phyloP scores from a whole-genome alignment of 2,888 invertebrate genomes.

The Matsumyia berberina region DNA sequence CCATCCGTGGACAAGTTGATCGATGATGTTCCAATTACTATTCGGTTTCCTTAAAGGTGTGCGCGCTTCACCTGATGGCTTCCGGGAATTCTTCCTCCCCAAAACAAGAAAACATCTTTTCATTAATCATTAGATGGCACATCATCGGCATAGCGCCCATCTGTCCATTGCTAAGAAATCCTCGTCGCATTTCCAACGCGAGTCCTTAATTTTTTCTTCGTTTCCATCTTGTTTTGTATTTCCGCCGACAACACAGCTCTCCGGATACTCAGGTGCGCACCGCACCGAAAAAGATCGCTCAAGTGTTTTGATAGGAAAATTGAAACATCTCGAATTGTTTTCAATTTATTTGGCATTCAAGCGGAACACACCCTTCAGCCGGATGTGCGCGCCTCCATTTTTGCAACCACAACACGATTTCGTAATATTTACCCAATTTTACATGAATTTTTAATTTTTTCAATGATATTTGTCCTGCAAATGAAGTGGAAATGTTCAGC shows the following conservation, averaged over 20 bases:
- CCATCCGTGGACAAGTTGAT: conserved; percentile 42
- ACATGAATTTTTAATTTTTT: conserved; percentile 65
- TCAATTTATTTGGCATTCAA: conserved; percentile 48
- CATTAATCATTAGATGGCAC: conserved; percentile 67
- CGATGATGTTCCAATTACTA: conserved; percentile 63
- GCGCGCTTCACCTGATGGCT: conserved; percentile 17
- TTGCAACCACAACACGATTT: conserved; percentile 55
- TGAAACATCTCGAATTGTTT: conserved; percentile 57
- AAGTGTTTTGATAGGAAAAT: conserved; percentile 43
- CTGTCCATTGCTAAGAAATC: conserved; percentile 48
- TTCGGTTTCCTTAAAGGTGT: conserved; percentile 43
- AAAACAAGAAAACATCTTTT: conserved; percentile 18
- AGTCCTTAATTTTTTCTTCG: neutral
- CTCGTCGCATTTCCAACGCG: conserved; percentile 8
- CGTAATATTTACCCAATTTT: conserved; percentile 63
- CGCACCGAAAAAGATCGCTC: conserved; percentile 6
- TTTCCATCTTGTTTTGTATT: conserved; percentile 19
- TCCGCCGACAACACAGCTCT: neutral
- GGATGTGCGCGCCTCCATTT: conserved; percentile 1
- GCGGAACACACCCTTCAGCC: conserved; percentile 7
- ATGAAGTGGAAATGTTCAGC: conserved; percentile 63
- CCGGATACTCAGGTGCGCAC: conserved; percentile 33
- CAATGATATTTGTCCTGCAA: conserved; percentile 61
- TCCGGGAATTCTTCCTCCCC: conserved; percentile 4
- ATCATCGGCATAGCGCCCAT: conserved; percentile 42